Percentiles rank a stretch among this genome's conserved stretches.
Conservation (phyloP, 2,797 vertebrate species). For the Melanotaenia trifasciata region DNA sequence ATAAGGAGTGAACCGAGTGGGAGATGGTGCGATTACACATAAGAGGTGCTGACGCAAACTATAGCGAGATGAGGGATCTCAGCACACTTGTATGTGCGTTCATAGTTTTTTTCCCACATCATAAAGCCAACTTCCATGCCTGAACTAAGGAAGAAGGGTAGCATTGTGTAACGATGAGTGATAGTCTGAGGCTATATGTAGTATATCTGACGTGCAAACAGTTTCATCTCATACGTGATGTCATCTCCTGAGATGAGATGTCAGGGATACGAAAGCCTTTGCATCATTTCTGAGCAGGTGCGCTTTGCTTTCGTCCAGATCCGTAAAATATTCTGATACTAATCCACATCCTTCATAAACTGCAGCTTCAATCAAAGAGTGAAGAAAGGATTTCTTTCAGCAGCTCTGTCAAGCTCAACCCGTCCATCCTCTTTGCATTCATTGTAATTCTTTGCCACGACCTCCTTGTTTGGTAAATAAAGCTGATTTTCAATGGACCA, state of each 20-base stretch:
- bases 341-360: background rate
- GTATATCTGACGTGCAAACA: constrained; percentile 21
- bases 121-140: constrained; percentile 43
- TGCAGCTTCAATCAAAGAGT: constrained; percentile 15
- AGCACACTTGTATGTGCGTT: constrained; percentile 46
- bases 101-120: constrained; percentile 45
- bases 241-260: background rate
- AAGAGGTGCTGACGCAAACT: constrained; percentile 75
- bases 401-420: constrained; percentile 13
- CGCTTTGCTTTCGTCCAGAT: background rate
- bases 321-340: background rate
- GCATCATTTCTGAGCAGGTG: background rate
- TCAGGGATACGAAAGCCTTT: background rate
- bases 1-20: constrained; percentile 77
- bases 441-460: constrained; percentile 46
- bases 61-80: constrained; percentile 63
- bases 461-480: constrained; percentile 76
- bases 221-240: background rate
- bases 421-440: constrained; percentile 40
- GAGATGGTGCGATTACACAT: constrained; percentile 78
- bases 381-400: constrained; percentile 11
- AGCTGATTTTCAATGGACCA: constrained; percentile 69
- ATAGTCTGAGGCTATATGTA: constrained; percentile 6
- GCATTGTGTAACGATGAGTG: constrained; percentile 55
- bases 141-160: constrained; percentile 12